Percentiles rank a stretch among this genome's conserved stretches.
phyloP scores from a whole-genome alignment of 2,888 invertebrate genomes.

The Melipona beecheii region DNA sequence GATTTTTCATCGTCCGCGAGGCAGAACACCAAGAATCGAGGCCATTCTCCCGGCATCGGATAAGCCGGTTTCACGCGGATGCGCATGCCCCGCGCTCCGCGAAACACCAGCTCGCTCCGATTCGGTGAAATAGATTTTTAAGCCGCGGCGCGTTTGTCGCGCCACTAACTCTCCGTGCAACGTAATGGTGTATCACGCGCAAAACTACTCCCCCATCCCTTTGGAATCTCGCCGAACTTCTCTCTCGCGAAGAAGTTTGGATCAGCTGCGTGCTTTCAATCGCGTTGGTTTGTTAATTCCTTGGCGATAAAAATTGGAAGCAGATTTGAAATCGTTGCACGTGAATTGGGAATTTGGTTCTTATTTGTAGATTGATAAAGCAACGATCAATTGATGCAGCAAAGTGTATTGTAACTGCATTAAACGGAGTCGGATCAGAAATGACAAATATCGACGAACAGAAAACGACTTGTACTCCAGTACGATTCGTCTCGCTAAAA shows the following conservation, averaged over 20 bases:
- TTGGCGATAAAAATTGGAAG: too few relatives aligned
- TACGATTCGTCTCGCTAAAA: too few relatives aligned
- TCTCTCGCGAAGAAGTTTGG: too few relatives aligned
- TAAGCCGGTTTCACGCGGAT: not conserved
- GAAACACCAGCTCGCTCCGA: conserved; percentile 13
- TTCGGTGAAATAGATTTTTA: conserved; percentile 24
- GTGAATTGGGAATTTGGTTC: not conserved
- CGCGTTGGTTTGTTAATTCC: too few relatives aligned
- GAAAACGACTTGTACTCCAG: too few relatives aligned
- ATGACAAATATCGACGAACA: too few relatives aligned
- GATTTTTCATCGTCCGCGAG: conserved; percentile 34
- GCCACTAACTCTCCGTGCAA: not conserved
- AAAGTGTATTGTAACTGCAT: not conserved
- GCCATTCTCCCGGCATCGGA: not conserved
- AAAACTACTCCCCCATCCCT: not conserved
- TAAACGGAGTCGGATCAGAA: too few relatives aligned
- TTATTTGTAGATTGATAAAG: not conserved
- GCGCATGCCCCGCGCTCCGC: not conserved
- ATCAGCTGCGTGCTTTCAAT: too few relatives aligned
- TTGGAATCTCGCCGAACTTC: not conserved
- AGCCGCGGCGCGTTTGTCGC: not conserved
- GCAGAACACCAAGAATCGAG: not conserved
- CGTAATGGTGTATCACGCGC: not conserved
- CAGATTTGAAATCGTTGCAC: too few relatives aligned
- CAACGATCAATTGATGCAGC: not conserved